Evolutionary conservation across 2,888 invertebrate species (phyloP).

Genomic region (Tiphia femorata): DNA sequence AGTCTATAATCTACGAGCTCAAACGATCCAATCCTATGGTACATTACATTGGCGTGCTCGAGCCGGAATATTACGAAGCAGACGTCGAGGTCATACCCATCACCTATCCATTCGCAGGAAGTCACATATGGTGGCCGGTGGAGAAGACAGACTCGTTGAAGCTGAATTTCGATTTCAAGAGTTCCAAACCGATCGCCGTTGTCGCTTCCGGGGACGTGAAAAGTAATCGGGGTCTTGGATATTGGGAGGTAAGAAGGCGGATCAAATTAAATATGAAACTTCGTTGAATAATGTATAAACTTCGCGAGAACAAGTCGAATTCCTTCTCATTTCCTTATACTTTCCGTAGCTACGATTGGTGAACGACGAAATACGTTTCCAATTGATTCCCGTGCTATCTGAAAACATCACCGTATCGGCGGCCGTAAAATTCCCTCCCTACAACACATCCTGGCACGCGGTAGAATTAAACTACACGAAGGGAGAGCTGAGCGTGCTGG

Average conservation of each 20-base stretch:
- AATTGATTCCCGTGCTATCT: conserved; percentile 80
- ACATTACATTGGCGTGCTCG: conserved; percentile 82
- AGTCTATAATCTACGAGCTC: conserved; percentile 90
- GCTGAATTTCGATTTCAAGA: conserved; percentile 89
- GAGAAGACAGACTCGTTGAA: conserved; percentile 80
- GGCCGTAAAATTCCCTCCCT: conserved; percentile 84
- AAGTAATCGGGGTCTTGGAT: conserved; percentile 80
- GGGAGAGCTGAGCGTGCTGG: conserved; percentile 80
- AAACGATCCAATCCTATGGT: conserved; percentile 88
- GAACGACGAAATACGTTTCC: conserved; percentile 88
- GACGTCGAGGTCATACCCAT: conserved; percentile 91
- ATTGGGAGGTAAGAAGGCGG: conserved; percentile 87
- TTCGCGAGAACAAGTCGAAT: too few species aligned
- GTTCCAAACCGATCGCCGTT: conserved; percentile 85
- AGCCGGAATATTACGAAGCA: conserved; percentile 86
- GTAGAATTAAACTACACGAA: conserved; percentile 83
- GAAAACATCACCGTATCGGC: conserved; percentile 84
- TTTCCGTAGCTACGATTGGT: conserved; percentile 78
- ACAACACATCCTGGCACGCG: conserved; percentile 85
- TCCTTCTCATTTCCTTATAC: too few species aligned
- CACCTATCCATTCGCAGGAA: conserved; percentile 91
- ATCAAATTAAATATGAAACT: too few species aligned
- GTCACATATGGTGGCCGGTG: conserved; percentile 91
- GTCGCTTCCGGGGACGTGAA: conserved; percentile 87
- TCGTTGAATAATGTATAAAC: too few species aligned